A percentile compares a stretch with the other conserved stretches of the same genome.
phyloP scores from a whole-genome alignment of 1,140 invertebrate species.

The Tetramorium parvispinum region DNA sequence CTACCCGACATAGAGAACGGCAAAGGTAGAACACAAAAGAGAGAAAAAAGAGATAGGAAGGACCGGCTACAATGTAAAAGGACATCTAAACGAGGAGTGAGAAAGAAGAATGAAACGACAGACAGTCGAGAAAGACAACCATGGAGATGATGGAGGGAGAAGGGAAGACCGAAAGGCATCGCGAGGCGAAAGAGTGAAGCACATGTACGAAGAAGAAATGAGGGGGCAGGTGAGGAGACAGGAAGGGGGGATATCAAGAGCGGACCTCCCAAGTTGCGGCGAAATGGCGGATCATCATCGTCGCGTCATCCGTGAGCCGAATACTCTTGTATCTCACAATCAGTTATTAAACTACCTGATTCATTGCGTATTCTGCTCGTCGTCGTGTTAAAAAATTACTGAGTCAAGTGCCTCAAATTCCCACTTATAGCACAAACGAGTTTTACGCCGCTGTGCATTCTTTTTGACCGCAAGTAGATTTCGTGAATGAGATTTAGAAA shows the following conservation, averaged over 20 bases:
- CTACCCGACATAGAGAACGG: conserved; percentile 72
- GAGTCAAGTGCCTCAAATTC: conserved; percentile 61
- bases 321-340: conserved; percentile 73
- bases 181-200: conserved; percentile 77
- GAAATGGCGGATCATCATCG: conserved; percentile 86
- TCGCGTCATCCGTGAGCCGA: conserved; percentile 84
- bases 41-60: conserved; percentile 46
- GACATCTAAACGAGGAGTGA: conserved; percentile 64
- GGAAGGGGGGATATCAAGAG: conserved; percentile 83
- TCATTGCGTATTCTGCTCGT: conserved; percentile 50
- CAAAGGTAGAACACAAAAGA: conserved; percentile 35
- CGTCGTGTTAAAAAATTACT: conserved; percentile 69
- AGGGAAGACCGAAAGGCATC: conserved; percentile 43
- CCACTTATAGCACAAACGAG: conserved; percentile 59
- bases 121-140: conserved; percentile 72
- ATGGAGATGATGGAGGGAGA: conserved; percentile 73
- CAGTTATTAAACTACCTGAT: conserved; percentile 69
- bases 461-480: neutral
- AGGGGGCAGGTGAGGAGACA: conserved; percentile 70
- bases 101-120: conserved; percentile 67
- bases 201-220: conserved; percentile 83
- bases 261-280: conserved; percentile 86
- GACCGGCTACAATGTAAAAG: conserved; percentile 53
- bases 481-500: neutral
- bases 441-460: conserved; percentile 37